Evolutionary conservation across 53 echinoderm and acorn worm species (phyloP), one percentile per base, ranked within the genome.

Genomic region (Pentamera pediparva): DNA sequence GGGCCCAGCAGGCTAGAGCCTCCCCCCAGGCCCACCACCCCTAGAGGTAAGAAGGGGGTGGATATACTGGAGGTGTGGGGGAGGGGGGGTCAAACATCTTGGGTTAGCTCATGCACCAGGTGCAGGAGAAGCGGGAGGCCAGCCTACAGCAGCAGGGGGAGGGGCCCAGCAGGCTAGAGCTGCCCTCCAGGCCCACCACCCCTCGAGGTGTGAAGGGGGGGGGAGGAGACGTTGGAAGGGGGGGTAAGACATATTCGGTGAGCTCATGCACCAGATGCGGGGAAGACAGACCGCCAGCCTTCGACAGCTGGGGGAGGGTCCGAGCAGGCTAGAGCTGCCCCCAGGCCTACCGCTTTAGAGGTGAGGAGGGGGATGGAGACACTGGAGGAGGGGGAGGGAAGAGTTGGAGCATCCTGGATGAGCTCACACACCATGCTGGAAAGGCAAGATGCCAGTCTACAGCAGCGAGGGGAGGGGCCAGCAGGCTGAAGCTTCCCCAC

Each of bases 251-350:
- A 87, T 96, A 61, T 74, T 96, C 41, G 96, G 91, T 80, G 87
- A 91, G 64, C 75, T 96, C 61, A 96, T 96, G 2, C 87, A 83
- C 41, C 85, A 78, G 39, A 96, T 96, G 96, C 96, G 88, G 61
- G 82, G 82, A 21, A 78, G 91, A 30, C 96, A 96, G 47, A 88
- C 90, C 70, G 84, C 59, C 27, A 85, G 70, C 13, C n/a, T 32
- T 30, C 63, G 47, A 5, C 28, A 12, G 12, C 34, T 27, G 9
- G 41, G 17, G 39, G 49, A 31, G 41, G 35, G 41, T 27, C 27
- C 54, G 17, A 35, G 36, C 15, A 29, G 74, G 31, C 19, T 24
- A 6, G 56, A 56, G 1, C 33, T 29, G 36, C n/a, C n/a, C n/a
- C 49, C 7, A 65, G 82, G 55, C 96, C 96, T 6, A 69, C 74